phyloP scores from a whole-genome alignment of 2,797 vertebrate genomes.

The Austrolebias charrua region DNA sequence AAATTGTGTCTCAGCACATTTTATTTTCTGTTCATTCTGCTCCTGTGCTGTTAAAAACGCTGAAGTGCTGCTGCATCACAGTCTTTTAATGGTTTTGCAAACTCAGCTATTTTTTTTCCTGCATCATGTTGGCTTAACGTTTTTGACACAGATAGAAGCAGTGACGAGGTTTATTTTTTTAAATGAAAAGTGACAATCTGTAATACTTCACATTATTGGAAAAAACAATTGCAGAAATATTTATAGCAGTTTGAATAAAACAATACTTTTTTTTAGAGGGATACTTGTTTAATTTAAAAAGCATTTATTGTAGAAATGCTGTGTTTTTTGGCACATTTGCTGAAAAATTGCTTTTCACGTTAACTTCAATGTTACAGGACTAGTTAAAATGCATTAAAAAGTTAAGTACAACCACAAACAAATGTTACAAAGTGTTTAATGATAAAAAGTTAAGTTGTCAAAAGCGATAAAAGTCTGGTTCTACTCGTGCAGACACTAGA shows the following conservation, averaged over 20 bases:
- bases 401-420: conserved; percentile 1
- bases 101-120: conserved; percentile 2
- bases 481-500: background rate
- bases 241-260: background rate
- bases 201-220: background rate
- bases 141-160: conserved; percentile 1
- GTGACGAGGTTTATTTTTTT: background rate
- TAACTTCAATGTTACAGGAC: background rate
- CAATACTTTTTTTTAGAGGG: background rate
- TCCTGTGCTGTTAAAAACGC: conserved; percentile 5
- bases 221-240: background rate
- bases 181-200: background rate
- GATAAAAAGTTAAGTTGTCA: background rate
- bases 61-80: conserved; percentile 1
- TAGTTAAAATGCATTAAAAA: background rate
- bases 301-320: background rate
- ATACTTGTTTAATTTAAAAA: no score
- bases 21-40: conserved; percentile 6
- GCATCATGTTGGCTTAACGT: background rate
- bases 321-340: background rate
- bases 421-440: background rate
- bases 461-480: background rate
- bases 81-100: conserved; percentile 8
- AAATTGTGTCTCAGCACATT: conserved; percentile 14
- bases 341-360: background rate